These are phyloP conservation scores for Eulimnadia texana DNA, from an alignment of 1,140 invertebrate species.

Conservation along the genomic window DNA sequence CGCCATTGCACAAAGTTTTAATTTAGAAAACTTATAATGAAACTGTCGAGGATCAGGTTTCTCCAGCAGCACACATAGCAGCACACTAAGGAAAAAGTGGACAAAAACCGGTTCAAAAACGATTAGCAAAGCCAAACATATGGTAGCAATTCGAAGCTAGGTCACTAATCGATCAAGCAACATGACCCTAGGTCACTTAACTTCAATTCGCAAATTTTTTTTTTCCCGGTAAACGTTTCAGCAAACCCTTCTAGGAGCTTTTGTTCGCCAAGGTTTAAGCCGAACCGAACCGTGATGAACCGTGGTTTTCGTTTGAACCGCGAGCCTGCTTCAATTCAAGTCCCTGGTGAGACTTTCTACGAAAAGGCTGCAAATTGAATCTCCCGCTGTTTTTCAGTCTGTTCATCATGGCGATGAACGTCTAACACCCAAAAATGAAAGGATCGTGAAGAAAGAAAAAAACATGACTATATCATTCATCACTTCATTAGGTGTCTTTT, in stretches of 20 bases:
- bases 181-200: not conserved
- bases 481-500: not conserved
- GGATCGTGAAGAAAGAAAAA: not conserved
- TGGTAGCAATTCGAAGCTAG: not conserved
- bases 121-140: no score
- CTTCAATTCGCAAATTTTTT: not conserved
- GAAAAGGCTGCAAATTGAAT: not conserved
- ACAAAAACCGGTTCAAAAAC: no score
- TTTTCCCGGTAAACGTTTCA: not conserved
- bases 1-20: no score
- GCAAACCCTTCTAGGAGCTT: no score
- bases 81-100: not conserved
- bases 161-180: not conserved
- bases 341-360: not conserved
- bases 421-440: not conserved
- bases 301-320: not conserved
- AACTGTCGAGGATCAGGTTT: not conserved
- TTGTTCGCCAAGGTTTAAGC: not conserved
- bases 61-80: not conserved
- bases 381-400: not conserved
- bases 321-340: not conserved
- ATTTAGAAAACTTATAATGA: no score
- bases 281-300: not conserved
- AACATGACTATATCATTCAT: not conserved
- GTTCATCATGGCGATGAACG: not conserved